Conservation (phyloP, 1,140 invertebrate genomes). For the Acromyrmex charruanus region DNA sequence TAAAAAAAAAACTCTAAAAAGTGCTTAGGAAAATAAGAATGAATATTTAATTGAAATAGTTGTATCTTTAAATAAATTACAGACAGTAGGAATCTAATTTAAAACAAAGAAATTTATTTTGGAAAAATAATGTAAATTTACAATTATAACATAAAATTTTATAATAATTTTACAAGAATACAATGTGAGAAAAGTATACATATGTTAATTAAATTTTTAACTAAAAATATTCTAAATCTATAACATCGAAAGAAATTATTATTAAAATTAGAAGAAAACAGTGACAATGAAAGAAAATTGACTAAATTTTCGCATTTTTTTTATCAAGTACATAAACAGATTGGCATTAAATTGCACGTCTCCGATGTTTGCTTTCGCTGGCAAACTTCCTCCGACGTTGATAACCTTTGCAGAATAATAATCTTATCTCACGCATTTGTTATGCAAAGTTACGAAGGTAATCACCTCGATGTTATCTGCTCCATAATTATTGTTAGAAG, state of each 20-base stretch:
- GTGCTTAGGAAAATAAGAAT: background rate
- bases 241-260: background rate
- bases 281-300: background rate
- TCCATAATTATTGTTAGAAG: conserved; percentile 57
- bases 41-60: background rate
- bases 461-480: conserved; percentile 49
- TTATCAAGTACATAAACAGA: background rate
- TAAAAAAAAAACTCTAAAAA: background rate
- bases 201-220: background rate
- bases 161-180: background rate
- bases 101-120: background rate
- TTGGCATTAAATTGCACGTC: conserved; percentile 41
- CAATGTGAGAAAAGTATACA: background rate
- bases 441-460: conserved; percentile 66
- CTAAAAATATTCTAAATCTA: background rate
- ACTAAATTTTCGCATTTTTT: background rate
- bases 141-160: too few species aligned
- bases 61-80: background rate
- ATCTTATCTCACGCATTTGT: conserved; percentile 68
- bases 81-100: background rate
- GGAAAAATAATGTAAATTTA: background rate
- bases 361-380: conserved; percentile 67
- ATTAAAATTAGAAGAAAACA: background rate
- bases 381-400: conserved; percentile 67
- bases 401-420: conserved; percentile 71